phyloP scores from a whole-genome alignment of 2,888 invertebrate genomes.

The Scaptomyza tumidula region DNA sequence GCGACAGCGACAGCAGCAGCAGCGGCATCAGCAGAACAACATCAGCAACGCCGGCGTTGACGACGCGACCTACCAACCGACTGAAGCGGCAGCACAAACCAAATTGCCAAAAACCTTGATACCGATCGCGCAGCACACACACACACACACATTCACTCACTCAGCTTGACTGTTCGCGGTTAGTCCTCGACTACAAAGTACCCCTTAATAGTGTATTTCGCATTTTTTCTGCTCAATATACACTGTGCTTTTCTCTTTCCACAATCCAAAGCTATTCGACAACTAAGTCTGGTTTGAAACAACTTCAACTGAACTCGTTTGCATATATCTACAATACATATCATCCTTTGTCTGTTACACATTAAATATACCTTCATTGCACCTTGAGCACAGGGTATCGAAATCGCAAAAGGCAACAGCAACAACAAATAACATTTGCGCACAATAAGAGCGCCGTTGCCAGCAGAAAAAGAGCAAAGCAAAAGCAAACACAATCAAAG shows the following conservation, averaged over 20 bases:
- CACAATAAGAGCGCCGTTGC: constrained; percentile 48
- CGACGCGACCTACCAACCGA: constrained; percentile 81
- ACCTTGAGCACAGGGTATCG: constrained; percentile 26
- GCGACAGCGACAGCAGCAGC: constrained; percentile 24
- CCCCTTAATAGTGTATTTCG: constrained; percentile 20
- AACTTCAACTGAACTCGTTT: neutral
- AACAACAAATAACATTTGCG: constrained; percentile 43
- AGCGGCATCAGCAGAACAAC: constrained; percentile 51
- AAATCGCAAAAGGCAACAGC: constrained; percentile 55
- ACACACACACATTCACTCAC: constrained; percentile 34
- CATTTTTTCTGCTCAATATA: neutral
- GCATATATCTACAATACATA: neutral
- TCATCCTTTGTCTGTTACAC: neutral
- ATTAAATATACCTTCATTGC: constrained; percentile 7
- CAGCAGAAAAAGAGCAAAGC: constrained; percentile 42
- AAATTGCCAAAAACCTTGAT: constrained; percentile 84
- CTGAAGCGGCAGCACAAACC: constrained; percentile 78
- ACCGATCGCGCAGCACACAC: constrained; percentile 78
- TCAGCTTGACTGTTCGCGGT: constrained; percentile 2
- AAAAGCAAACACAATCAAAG: constrained; percentile 26
- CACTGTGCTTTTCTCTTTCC: neutral
- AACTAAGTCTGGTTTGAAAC: neutral
- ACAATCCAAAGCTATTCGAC: neutral
- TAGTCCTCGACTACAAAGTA: constrained; percentile 31
- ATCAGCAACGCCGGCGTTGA: constrained; percentile 61